These are phyloP conservation scores for Melanotaenia pygmaea DNA, from an alignment of 2,797 vertebrate genomes.

Conservation along the genomic window DNA sequence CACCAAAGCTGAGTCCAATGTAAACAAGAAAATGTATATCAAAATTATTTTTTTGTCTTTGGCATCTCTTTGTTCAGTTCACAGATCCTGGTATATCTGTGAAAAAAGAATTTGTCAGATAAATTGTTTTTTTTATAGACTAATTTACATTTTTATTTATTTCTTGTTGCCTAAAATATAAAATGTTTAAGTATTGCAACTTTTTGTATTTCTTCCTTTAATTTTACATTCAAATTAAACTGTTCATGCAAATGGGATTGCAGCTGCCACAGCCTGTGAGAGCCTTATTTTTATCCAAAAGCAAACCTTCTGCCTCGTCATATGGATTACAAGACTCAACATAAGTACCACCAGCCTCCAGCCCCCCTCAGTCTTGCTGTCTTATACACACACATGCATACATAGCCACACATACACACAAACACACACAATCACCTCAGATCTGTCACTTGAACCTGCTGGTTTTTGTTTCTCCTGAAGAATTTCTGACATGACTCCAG, in stretches of 20 bases:
- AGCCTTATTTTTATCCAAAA: constrained; percentile 11
- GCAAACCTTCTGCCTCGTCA: constrained; percentile 56
- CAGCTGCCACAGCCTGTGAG: not conserved
- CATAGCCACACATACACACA: constrained; percentile 18
- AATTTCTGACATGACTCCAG: constrained; percentile 43
- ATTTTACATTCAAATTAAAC: not conserved
- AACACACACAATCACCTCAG: not conserved
- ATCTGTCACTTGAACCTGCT: constrained; percentile 4
- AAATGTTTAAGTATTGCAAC: not conserved
- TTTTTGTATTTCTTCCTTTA: not conserved
- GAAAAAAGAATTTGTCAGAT: not conserved
- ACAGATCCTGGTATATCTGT: no score
- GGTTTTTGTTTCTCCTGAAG: constrained; percentile 11
- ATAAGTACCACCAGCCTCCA: constrained; percentile 27
- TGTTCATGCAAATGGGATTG: not conserved
- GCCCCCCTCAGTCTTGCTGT: constrained; percentile 8
- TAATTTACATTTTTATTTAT: not conserved
- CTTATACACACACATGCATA: constrained; percentile 7
- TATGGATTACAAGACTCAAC: constrained; percentile 53
- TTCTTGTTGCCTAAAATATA: not conserved
- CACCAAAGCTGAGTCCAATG: no score
- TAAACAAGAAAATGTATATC: no score
- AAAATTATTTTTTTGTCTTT: no score
- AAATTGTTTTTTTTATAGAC: not conserved
- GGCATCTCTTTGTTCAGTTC: no score